phyloP scores from a whole-genome alignment of 2,888 invertebrate species.

The Drosophila neonasuta region DNA sequence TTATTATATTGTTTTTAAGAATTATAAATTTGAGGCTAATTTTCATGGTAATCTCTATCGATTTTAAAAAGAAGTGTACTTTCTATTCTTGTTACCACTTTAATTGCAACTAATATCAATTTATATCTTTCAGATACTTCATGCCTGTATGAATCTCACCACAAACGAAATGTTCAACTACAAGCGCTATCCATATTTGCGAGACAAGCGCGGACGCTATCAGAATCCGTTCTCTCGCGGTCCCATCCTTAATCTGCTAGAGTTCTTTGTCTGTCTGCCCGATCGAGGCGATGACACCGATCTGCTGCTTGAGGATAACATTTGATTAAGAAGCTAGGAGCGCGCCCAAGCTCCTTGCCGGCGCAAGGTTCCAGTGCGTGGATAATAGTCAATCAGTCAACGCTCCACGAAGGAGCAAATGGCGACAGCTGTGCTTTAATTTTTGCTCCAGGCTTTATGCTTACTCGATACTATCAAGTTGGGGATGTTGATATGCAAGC shows the following conservation, averaged over 20 bases:
- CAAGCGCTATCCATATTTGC: conserved; percentile 93
- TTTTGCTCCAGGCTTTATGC: conserved; percentile 56
- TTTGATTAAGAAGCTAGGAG: conserved; percentile 82
- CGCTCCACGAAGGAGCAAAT: conserved; percentile 23
- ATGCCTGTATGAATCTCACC: conserved; percentile 96
- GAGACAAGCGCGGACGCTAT: conserved; percentile 94
- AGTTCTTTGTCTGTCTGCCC: conserved; percentile 94
- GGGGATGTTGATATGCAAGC: not conserved
- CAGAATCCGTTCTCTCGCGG: conserved; percentile 96
- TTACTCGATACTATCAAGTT: conserved; percentile 18
- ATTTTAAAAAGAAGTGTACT: too few relatives aligned
- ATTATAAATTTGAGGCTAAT: too few relatives aligned
- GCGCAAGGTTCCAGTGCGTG: conserved; percentile 73
- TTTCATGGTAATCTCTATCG: too few relatives aligned
- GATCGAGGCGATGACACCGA: conserved; percentile 90
- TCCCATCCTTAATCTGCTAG: conserved; percentile 91
- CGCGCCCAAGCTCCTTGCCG: conserved; percentile 72
- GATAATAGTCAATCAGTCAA: conserved; percentile 71
- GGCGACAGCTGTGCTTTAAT: conserved; percentile 59
- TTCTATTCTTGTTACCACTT: too few relatives aligned
- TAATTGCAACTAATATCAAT: too few relatives aligned
- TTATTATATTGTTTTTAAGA: too few relatives aligned
- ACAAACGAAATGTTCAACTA: conserved; percentile 98
- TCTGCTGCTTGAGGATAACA: conserved; percentile 86
- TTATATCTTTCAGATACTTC: conserved; percentile 86